Base-by-base conservation (phyloP, 2,888 invertebrate species). In the Melolontha melolontha region DNA sequence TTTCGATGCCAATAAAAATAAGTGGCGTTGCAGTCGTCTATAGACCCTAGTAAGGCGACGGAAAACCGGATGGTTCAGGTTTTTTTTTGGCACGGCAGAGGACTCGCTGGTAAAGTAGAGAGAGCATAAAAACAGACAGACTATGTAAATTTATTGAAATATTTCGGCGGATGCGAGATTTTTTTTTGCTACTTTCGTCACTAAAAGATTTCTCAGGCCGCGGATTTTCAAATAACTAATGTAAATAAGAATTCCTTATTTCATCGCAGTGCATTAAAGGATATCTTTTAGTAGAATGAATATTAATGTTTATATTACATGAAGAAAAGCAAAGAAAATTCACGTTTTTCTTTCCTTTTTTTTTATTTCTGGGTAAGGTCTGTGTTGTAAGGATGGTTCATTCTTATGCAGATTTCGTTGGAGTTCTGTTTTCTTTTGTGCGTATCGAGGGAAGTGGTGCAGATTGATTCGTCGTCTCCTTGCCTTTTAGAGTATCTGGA, bases 81-180 rank as follows among this genome's bases (percentile, higher is more conserved):
- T 34, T 34, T 29, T 29, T 34, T 34, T 10, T 5, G 34, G 10
- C 34, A 8, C 34, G 34, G 6, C 7, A 34, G 6, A 34, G 34
- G 34, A 34, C 34, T 34, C 34, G 34, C 34, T 6, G 34, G 10
- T 6, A 17, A 42, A 14, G 40, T 55, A 44, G 49, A 42, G 49
- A 66, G 40, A 66, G 40, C 44, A 50, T 50, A 57, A 57, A 50
- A 57, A 57, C 49, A 55, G 55, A 39, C 63, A 49, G 64, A 62
- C 68, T 78, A 79, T 79, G 79, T 78, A 79, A 79, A 79, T 79
- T 77, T 78, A 78, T 78, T 78, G 77, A 78, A 78, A 78, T 78
- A 77, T 76, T 76, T 73, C 73, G 67, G 71, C 70, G 64, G 64
- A 64, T 67, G 47, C 12, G 11, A 17, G 22, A 42, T n/a, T 50